Evolutionary conservation across 2,888 invertebrate species (phyloP), one percentile per base, ranked within the genome.

Genomic region (Apodemia duryi): DNA sequence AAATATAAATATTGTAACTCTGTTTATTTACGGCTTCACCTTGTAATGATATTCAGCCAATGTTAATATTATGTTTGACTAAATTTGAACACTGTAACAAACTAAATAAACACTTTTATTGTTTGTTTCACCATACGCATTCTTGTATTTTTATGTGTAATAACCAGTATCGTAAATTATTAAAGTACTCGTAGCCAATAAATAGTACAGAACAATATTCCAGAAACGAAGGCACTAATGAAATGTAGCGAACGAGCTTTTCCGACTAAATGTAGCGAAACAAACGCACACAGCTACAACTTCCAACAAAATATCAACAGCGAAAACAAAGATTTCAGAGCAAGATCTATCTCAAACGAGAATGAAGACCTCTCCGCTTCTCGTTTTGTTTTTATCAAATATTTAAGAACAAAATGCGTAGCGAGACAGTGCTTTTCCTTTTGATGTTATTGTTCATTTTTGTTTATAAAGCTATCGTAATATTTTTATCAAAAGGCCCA

Each of bases 211-310:
- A 57, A 82, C 83, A 85, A 83, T 84, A 85, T 82, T 78, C 73
- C 76, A 76, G 76, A 70, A 65, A 66, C 71, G 77, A 74, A 72
- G 73, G 79, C 81, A 82, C 85, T 89, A 90, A 90, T 90, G 87
- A 89, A 90, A 90, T 87, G 85, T 85, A 82, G 82, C 80, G 78
- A 80, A 80, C 77, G 78, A 77, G 77, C 80, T 80, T 77, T 79
- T 74, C 77, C 70, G 77, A 75, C 78, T 83, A 82, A 89, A 88
- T 88, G 86, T 89, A 87, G 77, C 84, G 86, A 80, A 84, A 85
- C 82, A 81, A 83, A 84, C 82, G 78, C 80, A 82, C 83, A 80
- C 84, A 79, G 78, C 79, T 78, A 73, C 77, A 76, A 74, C 75
- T 73, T 72, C 75, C 78, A 74, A 69, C 75, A 75, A 78, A 80